Conservation (phyloP, 1,140 invertebrate species). For the Aradophagus sp. region DNA sequence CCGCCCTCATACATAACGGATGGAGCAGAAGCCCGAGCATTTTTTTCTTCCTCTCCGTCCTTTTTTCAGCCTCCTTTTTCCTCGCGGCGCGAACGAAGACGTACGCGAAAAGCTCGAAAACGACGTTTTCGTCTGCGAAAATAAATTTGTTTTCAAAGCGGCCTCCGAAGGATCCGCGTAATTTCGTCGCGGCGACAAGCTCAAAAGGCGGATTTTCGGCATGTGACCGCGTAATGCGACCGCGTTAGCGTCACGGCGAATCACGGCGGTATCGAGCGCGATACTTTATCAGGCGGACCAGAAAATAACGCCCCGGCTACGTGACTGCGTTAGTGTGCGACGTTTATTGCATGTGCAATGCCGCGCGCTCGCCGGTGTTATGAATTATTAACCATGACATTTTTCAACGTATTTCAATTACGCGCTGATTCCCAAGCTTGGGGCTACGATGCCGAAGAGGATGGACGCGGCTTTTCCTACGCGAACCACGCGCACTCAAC, state of each 20-base stretch:
- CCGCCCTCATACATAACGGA: too few species aligned
- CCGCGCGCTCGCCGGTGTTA: constrained; percentile 9
- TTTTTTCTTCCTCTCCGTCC: not conserved
- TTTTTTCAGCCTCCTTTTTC: constrained; percentile 1
- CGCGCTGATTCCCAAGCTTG: constrained; percentile 4
- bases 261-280: constrained; percentile 39
- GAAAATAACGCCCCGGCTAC: constrained; percentile 39
- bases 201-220: constrained; percentile 44
- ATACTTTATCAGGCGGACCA: constrained; percentile 44
- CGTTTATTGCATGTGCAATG: constrained; percentile 42
- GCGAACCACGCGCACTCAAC: too few species aligned
- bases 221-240: constrained; percentile 30
- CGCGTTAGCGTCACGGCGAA: constrained; percentile 39
- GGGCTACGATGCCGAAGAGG: too few species aligned
- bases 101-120: not conserved
- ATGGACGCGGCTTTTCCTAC: too few species aligned
- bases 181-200: constrained; percentile 30
- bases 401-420: constrained; percentile 39
- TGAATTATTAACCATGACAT: constrained; percentile 33
- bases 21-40: too few species aligned
- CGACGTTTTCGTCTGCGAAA: constrained; percentile 18
- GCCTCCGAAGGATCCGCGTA: constrained; percentile 13
- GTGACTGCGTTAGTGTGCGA: constrained; percentile 25
- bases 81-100: constrained; percentile 6
- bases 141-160: constrained; percentile 30